A percentile compares a stretch with the other conserved stretches of the same genome.
Evolutionary conservation across 1,140 invertebrate species (phyloP).

Genomic region (Papilio machaon): DNA sequence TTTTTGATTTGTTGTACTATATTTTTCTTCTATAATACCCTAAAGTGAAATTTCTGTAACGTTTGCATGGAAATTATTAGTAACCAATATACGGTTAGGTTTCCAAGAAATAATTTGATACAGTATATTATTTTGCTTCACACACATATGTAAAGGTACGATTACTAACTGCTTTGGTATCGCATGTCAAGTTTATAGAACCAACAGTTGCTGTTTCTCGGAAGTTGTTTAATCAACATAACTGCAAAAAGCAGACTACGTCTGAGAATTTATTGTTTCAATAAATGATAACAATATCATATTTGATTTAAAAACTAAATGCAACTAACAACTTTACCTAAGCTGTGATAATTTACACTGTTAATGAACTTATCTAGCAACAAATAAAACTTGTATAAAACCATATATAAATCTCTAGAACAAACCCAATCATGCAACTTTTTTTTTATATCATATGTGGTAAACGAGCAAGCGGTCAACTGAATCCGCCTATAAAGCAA

Average conservation of each 20-base stretch:
- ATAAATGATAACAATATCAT: slow-evolving; percentile 25
- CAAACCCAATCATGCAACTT: background rate
- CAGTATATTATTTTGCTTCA: background rate
- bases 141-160: background rate
- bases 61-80: background rate
- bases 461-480: too few species aligned
- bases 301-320: background rate
- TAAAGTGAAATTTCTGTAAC: background rate
- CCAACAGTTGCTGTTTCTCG: slow-evolving; percentile 52
- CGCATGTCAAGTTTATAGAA: slow-evolving; percentile 21
- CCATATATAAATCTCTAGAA: background rate
- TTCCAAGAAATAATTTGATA: background rate
- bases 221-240: slow-evolving; percentile 65
- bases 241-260: slow-evolving; percentile 23
- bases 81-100: background rate
- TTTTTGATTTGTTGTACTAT: background rate
- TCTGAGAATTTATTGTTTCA: slow-evolving; percentile 29
- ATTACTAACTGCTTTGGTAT: background rate
- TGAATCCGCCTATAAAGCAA: too few species aligned
- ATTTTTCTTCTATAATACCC: background rate
- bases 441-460: too few species aligned
- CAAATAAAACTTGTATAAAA: background rate
- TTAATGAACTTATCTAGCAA: background rate
- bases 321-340: background rate
- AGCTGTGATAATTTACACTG: background rate